Evolutionary conservation across 2,888 invertebrate genomes (phyloP), one percentile per base, ranked within the genome.

Genomic region (Malthinus flaveolus): DNA sequence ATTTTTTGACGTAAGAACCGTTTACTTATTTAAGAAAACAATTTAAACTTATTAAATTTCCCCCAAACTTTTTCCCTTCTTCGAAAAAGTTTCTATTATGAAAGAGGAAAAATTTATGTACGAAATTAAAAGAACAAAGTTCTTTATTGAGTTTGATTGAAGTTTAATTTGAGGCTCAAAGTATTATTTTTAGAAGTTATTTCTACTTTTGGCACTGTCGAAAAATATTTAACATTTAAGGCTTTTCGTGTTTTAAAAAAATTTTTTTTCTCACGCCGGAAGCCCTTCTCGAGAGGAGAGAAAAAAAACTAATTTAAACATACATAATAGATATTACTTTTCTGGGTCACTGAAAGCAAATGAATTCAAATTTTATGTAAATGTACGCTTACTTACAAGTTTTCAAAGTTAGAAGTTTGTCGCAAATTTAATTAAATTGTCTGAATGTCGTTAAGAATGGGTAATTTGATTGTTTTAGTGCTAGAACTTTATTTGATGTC

Each of bases 391-490:
- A 64, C 64, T 66, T 65, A 61, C 64, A 67, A 65, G 60, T 66
- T 63, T 66, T 61, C 51, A 60, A 59, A 65, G 67, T 65, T 62
- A 49, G 61, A 63, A 68, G 66, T 66, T 67, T 66, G 66, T 65
- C 66, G 59, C 64, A 62, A 67, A 68, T 68, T 68, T 68, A 68
- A 68, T 68, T 67, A 67, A 68, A 67, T 56, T 63, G 64, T 67
- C 66, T 64, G 64, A 68, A 66, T 65, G 66, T 66, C 64, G 66
- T 65, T 66, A 64, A 65, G 65, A 64, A 63, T 56, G 68, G 64
- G 61, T 68, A 68, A 68, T 68, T 66, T 68, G 66, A 68, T 68
- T 68, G 68, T 68, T 68, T 66, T 64, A 68, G 59, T 65, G 60
- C 59, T 54, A 55, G 55, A 55, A 56, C 59, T 64, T 50, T 54